phyloP scores from a whole-genome alignment of 1,140 invertebrate species.

The Euschistus heros region DNA sequence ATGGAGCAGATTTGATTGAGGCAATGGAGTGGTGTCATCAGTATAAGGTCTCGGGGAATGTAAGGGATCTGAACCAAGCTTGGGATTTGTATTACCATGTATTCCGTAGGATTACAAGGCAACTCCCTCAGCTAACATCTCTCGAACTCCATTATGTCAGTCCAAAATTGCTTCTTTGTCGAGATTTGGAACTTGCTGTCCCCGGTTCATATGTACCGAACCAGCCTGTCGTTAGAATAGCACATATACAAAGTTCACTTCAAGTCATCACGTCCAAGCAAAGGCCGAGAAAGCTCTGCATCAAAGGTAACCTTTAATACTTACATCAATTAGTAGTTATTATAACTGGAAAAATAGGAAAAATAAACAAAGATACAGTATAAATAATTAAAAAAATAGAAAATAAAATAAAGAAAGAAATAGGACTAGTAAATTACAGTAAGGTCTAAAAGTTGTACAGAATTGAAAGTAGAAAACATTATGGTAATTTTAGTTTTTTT shows the following conservation, averaged over 20 bases:
- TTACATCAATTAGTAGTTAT: too few relatives aligned
- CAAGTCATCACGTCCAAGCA: constrained; percentile 98
- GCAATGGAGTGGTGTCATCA: constrained; percentile 89
- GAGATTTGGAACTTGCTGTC: constrained; percentile 88
- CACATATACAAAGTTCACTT: constrained; percentile 68
- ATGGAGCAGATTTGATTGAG: constrained; percentile 85
- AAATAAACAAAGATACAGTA: too few relatives aligned
- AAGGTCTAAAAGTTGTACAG: too few relatives aligned
- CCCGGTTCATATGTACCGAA: constrained; percentile 90
- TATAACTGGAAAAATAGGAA: too few relatives aligned
- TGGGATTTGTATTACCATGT: constrained; percentile 99
- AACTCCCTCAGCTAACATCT: constrained; percentile 80
- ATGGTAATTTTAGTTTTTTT: too few relatives aligned
- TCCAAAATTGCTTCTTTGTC: constrained; percentile 76
- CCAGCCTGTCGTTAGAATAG: constrained; percentile 74
- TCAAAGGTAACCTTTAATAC: constrained; percentile 52
- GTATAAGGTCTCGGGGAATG: constrained; percentile 73
- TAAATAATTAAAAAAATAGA: too few relatives aligned
- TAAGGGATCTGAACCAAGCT: constrained; percentile 88
- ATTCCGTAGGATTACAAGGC: constrained; percentile 86
- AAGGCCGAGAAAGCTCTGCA: constrained; percentile 85
- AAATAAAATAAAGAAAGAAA: too few relatives aligned
- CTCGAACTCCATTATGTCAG: constrained; percentile 92
- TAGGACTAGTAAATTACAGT: too few relatives aligned
- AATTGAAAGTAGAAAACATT: too few relatives aligned